Percentiles rank a stretch among this genome's conserved stretches.
Conservation (phyloP, 2,888 invertebrate species). For the Brachynemurus nebulosus region DNA sequence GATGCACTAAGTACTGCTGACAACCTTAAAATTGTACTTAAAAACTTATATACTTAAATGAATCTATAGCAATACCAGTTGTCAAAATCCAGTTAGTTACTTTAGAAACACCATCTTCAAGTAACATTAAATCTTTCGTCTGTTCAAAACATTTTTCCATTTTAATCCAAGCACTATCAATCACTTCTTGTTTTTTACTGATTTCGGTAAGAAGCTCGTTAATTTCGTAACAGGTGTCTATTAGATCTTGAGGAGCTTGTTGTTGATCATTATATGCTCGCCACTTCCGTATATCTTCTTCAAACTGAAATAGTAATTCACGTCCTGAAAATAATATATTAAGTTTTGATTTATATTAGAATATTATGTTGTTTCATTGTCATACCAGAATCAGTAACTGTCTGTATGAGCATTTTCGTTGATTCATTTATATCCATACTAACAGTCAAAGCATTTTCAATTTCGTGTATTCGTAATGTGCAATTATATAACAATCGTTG, state of each 20-base stretch:
- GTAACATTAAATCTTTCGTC: constrained; percentile 42
- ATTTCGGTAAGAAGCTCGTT: constrained; percentile 41
- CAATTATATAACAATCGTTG: constrained; percentile 37
- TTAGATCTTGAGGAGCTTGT: constrained; percentile 42
- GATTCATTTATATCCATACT: constrained; percentile 38
- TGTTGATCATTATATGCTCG: constrained; percentile 30
- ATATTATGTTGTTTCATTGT: constrained; percentile 1
- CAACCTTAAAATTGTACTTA: too few species aligned
- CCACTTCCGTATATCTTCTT: constrained; percentile 29
- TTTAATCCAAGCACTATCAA: constrained; percentile 45
- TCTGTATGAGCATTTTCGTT: constrained; percentile 34
- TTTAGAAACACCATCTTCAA: constrained; percentile 50
- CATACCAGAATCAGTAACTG: constrained; percentile 36
- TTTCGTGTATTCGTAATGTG: constrained; percentile 39
- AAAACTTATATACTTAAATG: background rate
- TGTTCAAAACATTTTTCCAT: constrained; percentile 43
- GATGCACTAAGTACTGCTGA: too few species aligned
- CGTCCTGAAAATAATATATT: constrained; percentile 25
- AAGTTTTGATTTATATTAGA: background rate
- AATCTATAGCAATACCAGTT: background rate
- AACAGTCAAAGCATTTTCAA: constrained; percentile 39
- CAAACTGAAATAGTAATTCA: constrained; percentile 31
- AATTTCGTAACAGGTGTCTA: constrained; percentile 43
- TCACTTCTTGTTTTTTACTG: constrained; percentile 42
- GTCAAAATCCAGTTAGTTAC: constrained; percentile 68